These are phyloP conservation scores for Gymnopithys bicolor DNA, from an alignment of 2,797 vertebrate genomes.

Conservation along the genomic window DNA sequence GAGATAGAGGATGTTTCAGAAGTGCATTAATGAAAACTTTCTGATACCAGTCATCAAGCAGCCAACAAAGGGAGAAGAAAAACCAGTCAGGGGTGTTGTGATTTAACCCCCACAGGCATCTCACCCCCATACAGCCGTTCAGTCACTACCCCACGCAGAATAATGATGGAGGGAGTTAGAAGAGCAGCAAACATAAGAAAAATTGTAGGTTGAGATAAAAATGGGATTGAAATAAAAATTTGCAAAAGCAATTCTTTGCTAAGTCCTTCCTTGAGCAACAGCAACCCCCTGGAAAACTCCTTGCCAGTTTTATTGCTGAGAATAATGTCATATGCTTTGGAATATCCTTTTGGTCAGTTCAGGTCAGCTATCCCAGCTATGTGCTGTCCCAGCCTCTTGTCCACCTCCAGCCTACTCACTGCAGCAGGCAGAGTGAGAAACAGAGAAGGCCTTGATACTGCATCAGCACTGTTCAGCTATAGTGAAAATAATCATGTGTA, in stretches of 20 bases:
- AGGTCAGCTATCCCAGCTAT: neutral
- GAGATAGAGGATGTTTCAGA: neutral
- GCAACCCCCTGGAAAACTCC: neutral
- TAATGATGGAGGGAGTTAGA: neutral
- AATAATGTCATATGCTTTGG: neutral
- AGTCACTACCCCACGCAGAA: neutral
- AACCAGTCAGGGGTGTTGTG: neutral
- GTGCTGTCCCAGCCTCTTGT: neutral
- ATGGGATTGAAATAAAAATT: neutral
- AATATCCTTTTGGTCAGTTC: neutral
- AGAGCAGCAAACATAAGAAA: neutral
- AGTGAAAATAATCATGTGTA: neutral
- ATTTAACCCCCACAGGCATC: neutral
- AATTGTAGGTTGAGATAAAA: neutral
- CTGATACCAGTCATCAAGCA: neutral
- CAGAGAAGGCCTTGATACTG: neutral
- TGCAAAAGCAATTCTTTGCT: neutral
- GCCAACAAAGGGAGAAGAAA: neutral
- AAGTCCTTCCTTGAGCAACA: neutral
- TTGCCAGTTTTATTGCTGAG: neutral
- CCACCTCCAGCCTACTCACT: neutral
- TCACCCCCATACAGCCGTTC: neutral
- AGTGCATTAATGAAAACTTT: neutral
- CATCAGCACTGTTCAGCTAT: neutral
- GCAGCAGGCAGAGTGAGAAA: neutral